Percentiles rank a stretch among this genome's conserved stretches.
Evolutionary conservation across 2,888 invertebrate species (phyloP).

Genomic region (Didymodactylos carnosus): DNA sequence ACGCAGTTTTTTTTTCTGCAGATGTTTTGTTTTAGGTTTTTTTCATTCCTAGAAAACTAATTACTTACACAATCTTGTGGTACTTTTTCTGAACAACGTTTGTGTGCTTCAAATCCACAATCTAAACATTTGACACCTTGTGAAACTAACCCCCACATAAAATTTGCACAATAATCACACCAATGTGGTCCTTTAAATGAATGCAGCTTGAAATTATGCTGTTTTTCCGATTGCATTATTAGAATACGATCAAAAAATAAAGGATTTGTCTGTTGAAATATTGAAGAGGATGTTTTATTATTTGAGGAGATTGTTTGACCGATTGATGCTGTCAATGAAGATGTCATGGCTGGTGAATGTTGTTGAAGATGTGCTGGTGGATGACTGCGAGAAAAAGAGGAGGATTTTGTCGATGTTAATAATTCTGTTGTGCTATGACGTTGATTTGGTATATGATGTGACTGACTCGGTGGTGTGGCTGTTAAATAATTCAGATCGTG

Average conservation of each 20-base stretch:
- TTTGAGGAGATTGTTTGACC: too few species aligned
- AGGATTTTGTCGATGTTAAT: background rate
- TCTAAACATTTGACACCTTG: constrained; percentile 60
- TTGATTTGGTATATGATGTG: background rate
- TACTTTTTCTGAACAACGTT: constrained; percentile 66
- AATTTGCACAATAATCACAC: constrained; percentile 84
- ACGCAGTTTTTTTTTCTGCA: too few species aligned
- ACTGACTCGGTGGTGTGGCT: background rate
- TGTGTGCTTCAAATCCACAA: constrained; percentile 74
- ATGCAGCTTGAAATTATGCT: constrained; percentile 23
- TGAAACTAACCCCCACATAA: constrained; percentile 77
- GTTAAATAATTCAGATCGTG: background rate
- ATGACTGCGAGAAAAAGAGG: background rate
- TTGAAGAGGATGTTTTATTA: too few species aligned
- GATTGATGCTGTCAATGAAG: background rate
- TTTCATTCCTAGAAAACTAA: too few species aligned
- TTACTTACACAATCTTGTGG: constrained; percentile 53
- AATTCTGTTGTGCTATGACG: background rate
- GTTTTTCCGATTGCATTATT: constrained; percentile 16
- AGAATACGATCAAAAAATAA: constrained; percentile 13
- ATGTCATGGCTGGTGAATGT: constrained; percentile 4
- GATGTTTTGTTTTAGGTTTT: too few species aligned
- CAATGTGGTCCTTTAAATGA: constrained; percentile 74
- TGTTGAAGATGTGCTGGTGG: background rate
- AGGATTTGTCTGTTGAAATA: background rate